Base-by-base conservation (phyloP, 2,888 invertebrate genomes). In the Sicus ferrugineus region DNA sequence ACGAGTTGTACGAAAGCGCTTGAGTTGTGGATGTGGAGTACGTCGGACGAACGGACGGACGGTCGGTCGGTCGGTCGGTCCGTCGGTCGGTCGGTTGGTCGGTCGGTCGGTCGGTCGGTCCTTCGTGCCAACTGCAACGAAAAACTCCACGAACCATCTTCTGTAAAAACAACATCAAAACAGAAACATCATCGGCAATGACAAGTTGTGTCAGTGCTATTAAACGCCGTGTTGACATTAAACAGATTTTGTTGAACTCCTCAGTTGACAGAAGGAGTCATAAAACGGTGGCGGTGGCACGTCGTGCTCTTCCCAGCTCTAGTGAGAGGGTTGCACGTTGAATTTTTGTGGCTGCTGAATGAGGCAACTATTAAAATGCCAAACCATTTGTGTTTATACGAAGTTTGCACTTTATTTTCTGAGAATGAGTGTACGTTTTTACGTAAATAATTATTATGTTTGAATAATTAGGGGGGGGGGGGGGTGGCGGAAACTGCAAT, bases 171-270 rank as follows among this genome's bases (percentile, higher is more conserved):
- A 69, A 38, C 67, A 67, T 63, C 68, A 58, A 54, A 54, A 62
- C 52, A 58, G 52, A 50, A 64, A 34, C 59, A 64, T 54, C 69
- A 59, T 31, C 56, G 50, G 34, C 71, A 54, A 64, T 73, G 73
- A 72, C 72, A 72, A 72, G 72, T 72, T 73, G n/a, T n/a, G 72
- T 72, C 73, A 73, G 70, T 73, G 70, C 72, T 73, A 67, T 71
- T 72, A 70, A 74, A 72, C 67, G 72, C 62, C 67, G 69, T 70
- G 74, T 72, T 74, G 74, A 70, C 74, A 74, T 74, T 71, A 72
- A 74, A 72, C 69, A 72, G 72, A 74, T 74, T 74, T 69, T 73
- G 69, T 54, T 65, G 54, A 38, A 19, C 54, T 52, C 23, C 52
- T 38, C 9, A 50, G 52, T 52, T 52, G 64, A 64, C 26, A 52